Evolutionary conservation across 2,113 vertebrate genomes (phyloP).

Genomic region (Brevimyrus niger): DNA sequence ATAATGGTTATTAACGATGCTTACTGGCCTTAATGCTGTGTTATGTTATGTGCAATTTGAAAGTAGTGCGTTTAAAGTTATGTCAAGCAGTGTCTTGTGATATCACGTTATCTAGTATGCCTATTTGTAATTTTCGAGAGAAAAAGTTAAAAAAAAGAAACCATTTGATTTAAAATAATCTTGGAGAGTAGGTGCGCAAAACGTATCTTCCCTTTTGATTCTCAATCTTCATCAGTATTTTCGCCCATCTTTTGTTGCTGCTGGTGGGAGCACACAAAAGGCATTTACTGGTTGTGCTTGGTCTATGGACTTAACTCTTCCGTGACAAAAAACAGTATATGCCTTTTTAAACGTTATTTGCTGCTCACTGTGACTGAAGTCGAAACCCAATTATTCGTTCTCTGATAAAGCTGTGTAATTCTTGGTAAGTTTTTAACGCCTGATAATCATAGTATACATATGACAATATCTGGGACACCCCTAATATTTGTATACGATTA

Average conservation of each 20-base stretch:
- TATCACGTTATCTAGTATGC: neutral
- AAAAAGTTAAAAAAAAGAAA: neutral
- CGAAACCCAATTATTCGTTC: neutral
- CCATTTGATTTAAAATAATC: neutral
- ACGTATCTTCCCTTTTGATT: neutral
- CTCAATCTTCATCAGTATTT: neutral
- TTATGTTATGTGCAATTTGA: neutral
- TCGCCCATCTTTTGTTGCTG: neutral
- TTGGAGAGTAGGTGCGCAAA: neutral
- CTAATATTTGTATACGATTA: neutral
- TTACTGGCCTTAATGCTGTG: neutral
- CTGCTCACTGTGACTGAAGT: neutral
- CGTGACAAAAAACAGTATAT: neutral
- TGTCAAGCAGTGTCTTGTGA: neutral
- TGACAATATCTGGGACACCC: neutral
- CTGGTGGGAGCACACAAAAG: neutral
- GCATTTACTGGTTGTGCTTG: neutral
- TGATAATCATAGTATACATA: neutral
- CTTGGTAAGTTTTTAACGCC: neutral
- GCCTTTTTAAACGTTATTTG: neutral
- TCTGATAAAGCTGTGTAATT: neutral
- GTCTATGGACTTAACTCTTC: neutral
- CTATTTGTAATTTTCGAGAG: neutral
- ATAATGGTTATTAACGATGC: neutral
- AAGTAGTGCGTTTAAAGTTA: neutral